Percentiles rank a stretch among this genome's conserved stretches.
phyloP scores from a whole-genome alignment of 2,113 vertebrate genomes.

The Phylloscopus trochiloides region DNA sequence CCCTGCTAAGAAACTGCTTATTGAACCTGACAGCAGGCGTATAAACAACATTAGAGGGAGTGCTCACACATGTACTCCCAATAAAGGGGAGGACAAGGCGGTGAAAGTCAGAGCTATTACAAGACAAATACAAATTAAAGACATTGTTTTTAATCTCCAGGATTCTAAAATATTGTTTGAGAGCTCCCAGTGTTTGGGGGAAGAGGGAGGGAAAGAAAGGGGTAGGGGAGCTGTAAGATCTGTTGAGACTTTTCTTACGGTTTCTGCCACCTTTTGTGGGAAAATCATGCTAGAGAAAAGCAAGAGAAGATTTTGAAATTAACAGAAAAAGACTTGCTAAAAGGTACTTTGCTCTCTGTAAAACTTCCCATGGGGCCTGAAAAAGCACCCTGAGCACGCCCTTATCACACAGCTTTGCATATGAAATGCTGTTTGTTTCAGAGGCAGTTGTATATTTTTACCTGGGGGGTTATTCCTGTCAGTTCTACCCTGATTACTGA shows the following conservation, averaged over 20 bases:
- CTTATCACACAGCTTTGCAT: slow-evolving; percentile 28
- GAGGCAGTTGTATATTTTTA: neutral
- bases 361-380: neutral
- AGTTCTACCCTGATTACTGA: neutral
- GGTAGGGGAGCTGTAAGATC: neutral
- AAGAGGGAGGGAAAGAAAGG: neutral
- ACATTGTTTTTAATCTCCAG: slow-evolving; percentile 12
- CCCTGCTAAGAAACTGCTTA: slow-evolving; percentile 32
- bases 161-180: slow-evolving; percentile 7
- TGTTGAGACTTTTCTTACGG: neutral
- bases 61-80: neutral
- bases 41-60: slow-evolving; percentile 41
- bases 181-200: neutral
- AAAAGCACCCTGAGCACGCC: neutral
- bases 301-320: neutral
- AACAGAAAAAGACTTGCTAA: neutral
- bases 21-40: slow-evolving; percentile 1
- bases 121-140: slow-evolving; percentile 26
- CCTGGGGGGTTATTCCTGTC: neutral
- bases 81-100: neutral
- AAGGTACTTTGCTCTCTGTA: neutral
- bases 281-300: neutral
- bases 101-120: slow-evolving; percentile 47
- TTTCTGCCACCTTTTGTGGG: neutral
- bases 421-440: neutral